Base-by-base conservation (phyloP, 2,888 invertebrate species). In the Acrocera orbiculus region DNA sequence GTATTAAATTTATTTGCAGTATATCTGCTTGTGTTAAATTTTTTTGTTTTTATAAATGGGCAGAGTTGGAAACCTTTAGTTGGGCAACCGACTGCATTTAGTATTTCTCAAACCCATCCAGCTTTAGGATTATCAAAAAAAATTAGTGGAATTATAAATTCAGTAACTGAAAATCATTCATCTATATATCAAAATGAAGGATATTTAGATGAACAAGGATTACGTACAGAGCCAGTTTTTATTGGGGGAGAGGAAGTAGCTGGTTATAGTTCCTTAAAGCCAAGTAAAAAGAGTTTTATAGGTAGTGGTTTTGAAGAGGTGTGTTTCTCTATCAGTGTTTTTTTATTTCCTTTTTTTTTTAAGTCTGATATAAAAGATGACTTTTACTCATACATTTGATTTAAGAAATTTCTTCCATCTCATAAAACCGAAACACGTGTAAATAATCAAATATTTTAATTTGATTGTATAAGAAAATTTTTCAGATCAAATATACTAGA, bases 41-140 rank as follows among this genome's bases (percentile, higher is more conserved):
- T 6, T 19, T 19, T 19, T 19, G 19, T 19, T 19, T 19, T 19
- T 19, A 19, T n/a, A n/a, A n/a, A n/a, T n/a, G 7, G 9, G 15
- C 19, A 25, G 13, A 30, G 38, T 39, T 54, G 54, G 54, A 54
- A 54, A 35, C 53, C 54, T 15, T 49, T 54, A 32, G 37, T 45
- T 19, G 47, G 48, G 10, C 43, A 42, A 23, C 29, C 47, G 31
- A 40, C 44, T 29, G 36, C 45, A 8, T 47, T 41, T 29, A 56
- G 49, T 35, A 35, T 57, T 4, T 51, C 54, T 27, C 58, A 58
- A 38, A 53, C 53, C 24, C 58, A 58, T 49, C 57, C 58, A 14
- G 51, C 54, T 4, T 41, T 47, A 13, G 51, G 30, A 43, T 46
- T 45, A 41, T 47, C 40, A 23, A 31, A 32, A 25, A 13, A 23